phyloP scores from a whole-genome alignment of 2,797 vertebrate genomes.

The Australoheros facetus region DNA sequence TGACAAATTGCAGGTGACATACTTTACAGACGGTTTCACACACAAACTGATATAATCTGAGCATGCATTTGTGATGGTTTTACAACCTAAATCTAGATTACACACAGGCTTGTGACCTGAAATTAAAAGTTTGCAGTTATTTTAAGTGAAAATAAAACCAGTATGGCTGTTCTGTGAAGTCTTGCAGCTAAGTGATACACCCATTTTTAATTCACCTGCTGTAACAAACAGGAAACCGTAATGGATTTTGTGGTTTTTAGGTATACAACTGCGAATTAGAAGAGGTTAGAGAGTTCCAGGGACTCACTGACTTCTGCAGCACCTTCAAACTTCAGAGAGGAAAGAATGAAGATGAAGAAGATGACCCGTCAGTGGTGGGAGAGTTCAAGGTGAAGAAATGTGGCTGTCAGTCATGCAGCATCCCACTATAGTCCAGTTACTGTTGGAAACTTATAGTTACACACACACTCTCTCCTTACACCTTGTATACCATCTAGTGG shows the following conservation, averaged over 20 bases:
- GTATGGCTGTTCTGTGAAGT: background rate
- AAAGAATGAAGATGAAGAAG: conserved; percentile 86
- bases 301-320: conserved; percentile 93
- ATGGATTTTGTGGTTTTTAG: conserved; percentile 67
- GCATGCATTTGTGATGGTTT: background rate
- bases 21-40: background rate
- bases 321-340: conserved; percentile 94
- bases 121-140: background rate
- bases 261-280: conserved; percentile 89
- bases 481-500: conserved; percentile 71
- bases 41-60: background rate
- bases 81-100: background rate
- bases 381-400: conserved; percentile 90
- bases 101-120: background rate
- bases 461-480: background rate
- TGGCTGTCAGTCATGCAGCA: background rate
- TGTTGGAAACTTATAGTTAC: background rate
- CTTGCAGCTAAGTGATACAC: background rate
- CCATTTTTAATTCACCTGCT: background rate
- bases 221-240: background rate
- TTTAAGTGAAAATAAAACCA: background rate
- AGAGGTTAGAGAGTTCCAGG: conserved; percentile 84
- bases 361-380: conserved; percentile 93
- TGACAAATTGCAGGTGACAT: conserved; percentile 89
- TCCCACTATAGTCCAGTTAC: background rate